A percentile compares a stretch with the other conserved stretches of the same genome.
Evolutionary conservation across 2,797 vertebrate species (phyloP).

Genomic region (Natrix natrix): DNA sequence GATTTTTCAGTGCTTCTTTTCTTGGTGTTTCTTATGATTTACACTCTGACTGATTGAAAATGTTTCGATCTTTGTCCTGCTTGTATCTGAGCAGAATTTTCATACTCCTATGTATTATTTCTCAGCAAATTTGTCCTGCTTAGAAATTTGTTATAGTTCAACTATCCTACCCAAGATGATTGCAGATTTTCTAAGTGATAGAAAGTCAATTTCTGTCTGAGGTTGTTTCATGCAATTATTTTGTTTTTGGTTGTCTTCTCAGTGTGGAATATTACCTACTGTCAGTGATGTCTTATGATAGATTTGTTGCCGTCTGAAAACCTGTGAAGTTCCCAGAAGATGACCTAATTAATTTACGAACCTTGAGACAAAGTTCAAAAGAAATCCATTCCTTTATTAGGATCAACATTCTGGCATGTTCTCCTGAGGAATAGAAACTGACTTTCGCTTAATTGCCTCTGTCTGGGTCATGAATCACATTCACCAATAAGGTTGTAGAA

Average conservation of each 20-base stretch:
- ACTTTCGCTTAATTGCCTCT: no score
- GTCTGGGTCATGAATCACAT: no score
- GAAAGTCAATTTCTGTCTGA: not conserved
- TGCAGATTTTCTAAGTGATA: not conserved
- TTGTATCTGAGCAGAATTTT: conserved; percentile 37
- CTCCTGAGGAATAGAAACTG: no score
- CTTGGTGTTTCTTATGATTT: conserved; percentile 43
- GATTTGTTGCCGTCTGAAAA: conserved; percentile 33
- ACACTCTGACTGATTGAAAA: conserved; percentile 52
- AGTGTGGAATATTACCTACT: conserved; percentile 59
- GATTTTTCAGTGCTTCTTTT: conserved; percentile 40
- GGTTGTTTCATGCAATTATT: conserved; percentile 62
- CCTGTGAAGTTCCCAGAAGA: not conserved
- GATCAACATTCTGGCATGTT: no score
- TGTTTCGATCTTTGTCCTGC: conserved; percentile 45
- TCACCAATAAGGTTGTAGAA: no score
- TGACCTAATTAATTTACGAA: no score
- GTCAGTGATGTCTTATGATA: conserved; percentile 57
- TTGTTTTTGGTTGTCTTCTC: conserved; percentile 53
- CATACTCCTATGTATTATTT: conserved; percentile 64
- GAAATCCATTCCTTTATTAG: no score
- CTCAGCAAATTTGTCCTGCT: conserved; percentile 53
- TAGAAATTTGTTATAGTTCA: conserved; percentile 56
- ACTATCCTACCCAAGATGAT: conserved; percentile 55
- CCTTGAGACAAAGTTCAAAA: no score